These are phyloP conservation scores for Folsomia candida DNA, from an alignment of 2,888 invertebrate species.

Conservation along the genomic window DNA sequence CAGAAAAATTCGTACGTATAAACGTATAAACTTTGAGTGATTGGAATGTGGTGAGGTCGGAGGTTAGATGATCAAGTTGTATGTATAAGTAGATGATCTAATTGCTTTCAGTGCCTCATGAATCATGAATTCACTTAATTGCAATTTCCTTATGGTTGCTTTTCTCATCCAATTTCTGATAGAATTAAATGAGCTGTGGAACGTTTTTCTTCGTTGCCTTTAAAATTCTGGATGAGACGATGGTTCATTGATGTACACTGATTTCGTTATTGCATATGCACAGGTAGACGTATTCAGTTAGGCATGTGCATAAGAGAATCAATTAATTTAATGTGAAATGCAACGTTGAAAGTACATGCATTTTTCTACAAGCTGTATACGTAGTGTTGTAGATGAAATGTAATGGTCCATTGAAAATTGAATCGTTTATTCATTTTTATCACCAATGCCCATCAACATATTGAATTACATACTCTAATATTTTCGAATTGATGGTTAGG, in stretches of 20 bases:
- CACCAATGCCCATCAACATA: background rate
- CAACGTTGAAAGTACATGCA: background rate
- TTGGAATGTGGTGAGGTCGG: slow-evolving; percentile 32
- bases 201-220: background rate
- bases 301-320: background rate
- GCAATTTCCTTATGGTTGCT: slow-evolving; percentile 14
- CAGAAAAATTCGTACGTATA: slow-evolving; percentile 5
- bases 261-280: background rate
- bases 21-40: slow-evolving; percentile 22
- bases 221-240: too few relatives aligned
- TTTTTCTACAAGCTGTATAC: background rate
- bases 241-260: too few relatives aligned
- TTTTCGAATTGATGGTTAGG: too few relatives aligned
- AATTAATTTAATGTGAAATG: background rate
- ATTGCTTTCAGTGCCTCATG: slow-evolving; percentile 46
- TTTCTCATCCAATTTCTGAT: background rate
- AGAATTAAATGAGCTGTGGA: background rate
- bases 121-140: slow-evolving; percentile 45
- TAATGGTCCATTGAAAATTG: background rate
- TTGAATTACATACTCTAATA: background rate
- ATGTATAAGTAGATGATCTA: too few relatives aligned
- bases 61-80: too few relatives aligned
- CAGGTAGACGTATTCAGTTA: background rate
- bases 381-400: background rate
- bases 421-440: background rate